Evolutionary conservation across 2,888 invertebrate species (phyloP), one percentile per base, ranked within the genome.

Genomic region (Noctua janthina): DNA sequence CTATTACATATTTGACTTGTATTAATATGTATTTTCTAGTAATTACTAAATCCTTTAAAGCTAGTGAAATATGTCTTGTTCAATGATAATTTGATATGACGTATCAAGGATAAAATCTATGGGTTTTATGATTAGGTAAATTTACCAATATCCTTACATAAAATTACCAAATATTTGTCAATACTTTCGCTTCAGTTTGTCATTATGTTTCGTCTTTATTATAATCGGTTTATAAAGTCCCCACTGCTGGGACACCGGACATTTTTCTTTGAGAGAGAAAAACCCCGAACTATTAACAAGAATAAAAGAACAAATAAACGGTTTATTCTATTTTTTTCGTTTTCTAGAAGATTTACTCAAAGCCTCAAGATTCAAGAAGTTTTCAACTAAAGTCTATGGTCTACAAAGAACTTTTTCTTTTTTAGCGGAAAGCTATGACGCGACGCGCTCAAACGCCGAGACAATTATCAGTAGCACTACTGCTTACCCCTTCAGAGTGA

Each of bases 401-500:
- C 82, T 87, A 90, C 90, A 91, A 90, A 87, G 89, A 86, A 90
- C 80, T 90, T 92, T 95, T 96, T 95, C 94, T 94, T 96, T 95
- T 96, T 94, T 96, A 96, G 96, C 93, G 89, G 94, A 94, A 89
- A 90, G 89, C 88, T 93, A 92, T 88, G 96, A 96, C 92, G 94
- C 95, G 84, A 93, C 95, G 90, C 93, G 96, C 87, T 90, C 92
- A 85, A 96, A 96, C 93, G 96, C 96, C 85, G 95, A 94, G 90
- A 92, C 91, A 78, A 92, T 96, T 84, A 91, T 96, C 86, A 93
- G 94, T 81, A 93, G 91, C 92, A 94, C 96, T n/a, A 96, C 96
- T 84, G 96, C 96, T 56, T 95, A 94, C 88, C 96, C 96, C 64
- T 96, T 96, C 92, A 91, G 96, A 81, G 96, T 96, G 69, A 95